Evolutionary conservation across 1,140 invertebrate species (phyloP).

Genomic region (Meloidogyne hapla): DNA sequence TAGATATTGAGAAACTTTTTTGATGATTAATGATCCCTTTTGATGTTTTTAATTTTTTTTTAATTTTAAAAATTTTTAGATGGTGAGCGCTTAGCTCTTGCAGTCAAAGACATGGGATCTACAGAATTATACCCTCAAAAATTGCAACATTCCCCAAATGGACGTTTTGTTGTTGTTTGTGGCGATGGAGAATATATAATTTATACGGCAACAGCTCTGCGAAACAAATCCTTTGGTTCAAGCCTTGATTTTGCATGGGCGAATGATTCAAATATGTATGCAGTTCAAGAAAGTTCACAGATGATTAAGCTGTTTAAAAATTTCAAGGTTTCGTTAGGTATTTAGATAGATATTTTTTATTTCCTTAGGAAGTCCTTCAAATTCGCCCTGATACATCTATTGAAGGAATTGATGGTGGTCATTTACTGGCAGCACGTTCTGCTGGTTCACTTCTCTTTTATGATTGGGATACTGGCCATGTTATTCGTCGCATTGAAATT

Average conservation of each 20-base stretch:
- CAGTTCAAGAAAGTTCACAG: conserved; percentile 83
- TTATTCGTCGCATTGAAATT: conserved; percentile 91
- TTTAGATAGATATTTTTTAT: neutral
- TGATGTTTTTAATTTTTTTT: conserved; percentile 23
- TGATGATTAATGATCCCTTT: neutral
- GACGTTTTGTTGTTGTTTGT: conserved; percentile 90
- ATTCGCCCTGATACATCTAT: conserved; percentile 56
- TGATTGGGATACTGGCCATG: conserved; percentile 90
- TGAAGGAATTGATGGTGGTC: conserved; percentile 86
- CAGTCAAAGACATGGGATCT: conserved; percentile 96
- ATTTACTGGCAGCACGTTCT: conserved; percentile 87
- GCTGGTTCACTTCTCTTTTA: conserved; percentile 89
- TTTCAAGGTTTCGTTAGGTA: conserved; percentile 50
- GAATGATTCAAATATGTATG: conserved; percentile 88
- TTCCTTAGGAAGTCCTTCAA: conserved; percentile 38
- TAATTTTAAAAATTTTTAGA: conserved; percentile 68
- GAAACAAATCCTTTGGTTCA: conserved; percentile 96
- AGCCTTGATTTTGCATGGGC: conserved; percentile 99
- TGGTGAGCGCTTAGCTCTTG: conserved; percentile 84
- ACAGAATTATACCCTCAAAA: conserved; percentile 99
- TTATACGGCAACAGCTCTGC: conserved; percentile 95
- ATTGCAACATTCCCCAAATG: conserved; percentile 96
- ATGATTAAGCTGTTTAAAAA: conserved; percentile 71
- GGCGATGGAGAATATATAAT: conserved; percentile 99
- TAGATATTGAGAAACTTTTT: neutral